A percentile compares a stretch with the other conserved stretches of the same genome.
Evolutionary conservation across 2,797 vertebrate species (phyloP).

Genomic region (Ctenochaetus hawaiiensis): DNA sequence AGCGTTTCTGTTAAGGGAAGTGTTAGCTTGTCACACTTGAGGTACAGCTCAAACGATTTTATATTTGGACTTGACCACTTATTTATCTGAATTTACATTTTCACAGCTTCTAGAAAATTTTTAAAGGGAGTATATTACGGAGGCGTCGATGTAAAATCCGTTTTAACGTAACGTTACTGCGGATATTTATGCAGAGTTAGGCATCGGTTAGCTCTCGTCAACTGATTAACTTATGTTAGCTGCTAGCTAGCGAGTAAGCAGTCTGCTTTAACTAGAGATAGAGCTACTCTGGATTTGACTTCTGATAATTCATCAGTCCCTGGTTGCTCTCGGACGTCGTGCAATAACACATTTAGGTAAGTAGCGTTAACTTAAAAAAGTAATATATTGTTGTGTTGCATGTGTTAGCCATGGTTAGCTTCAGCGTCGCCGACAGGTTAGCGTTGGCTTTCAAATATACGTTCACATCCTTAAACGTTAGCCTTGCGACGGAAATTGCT

Average conservation of each 20-base stretch:
- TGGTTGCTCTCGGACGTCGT: slow-evolving; percentile 12
- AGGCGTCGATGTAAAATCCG: rapidly evolving
- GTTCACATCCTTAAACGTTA: neutral
- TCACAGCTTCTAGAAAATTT: neutral
- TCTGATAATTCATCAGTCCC: neutral
- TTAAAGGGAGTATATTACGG: rapidly evolving
- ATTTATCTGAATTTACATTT: rapidly evolving
- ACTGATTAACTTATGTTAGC: slow-evolving; percentile 36
- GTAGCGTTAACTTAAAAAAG: neutral
- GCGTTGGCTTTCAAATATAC: neutral
- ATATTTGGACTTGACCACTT: rapidly evolving
- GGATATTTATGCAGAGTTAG: slow-evolving; percentile 7
- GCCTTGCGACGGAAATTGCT: neutral
- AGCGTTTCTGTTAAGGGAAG: neutral
- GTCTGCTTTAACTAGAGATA: neutral
- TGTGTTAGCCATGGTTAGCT: neutral
- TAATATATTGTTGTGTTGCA: rapidly evolving
- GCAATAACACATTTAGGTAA: slow-evolving; percentile 56
- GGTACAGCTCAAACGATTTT: rapidly evolving
- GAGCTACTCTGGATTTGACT: neutral
- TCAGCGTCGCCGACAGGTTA: neutral
- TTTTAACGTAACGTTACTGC: rapidly evolving
- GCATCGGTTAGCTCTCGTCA: slow-evolving; percentile 7
- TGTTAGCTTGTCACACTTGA: rapidly evolving
- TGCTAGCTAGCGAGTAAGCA: slow-evolving; percentile 24